These are phyloP conservation scores for Argyresthia albistria DNA, from an alignment of 2,888 invertebrate genomes.

Conservation along the genomic window DNA sequence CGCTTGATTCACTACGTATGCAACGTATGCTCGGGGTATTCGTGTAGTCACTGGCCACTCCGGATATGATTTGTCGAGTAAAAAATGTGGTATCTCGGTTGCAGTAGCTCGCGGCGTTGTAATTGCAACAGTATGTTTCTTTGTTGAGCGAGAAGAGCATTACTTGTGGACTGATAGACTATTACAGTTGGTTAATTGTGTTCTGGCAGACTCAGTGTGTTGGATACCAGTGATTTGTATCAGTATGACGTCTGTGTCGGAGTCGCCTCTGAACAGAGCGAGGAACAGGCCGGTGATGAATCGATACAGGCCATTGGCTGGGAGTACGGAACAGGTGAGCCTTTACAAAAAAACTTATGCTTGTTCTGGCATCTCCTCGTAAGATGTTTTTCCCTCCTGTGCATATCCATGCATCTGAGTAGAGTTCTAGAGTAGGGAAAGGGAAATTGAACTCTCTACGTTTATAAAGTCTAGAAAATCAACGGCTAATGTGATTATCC, in stretches of 20 bases:
- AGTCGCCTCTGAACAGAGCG: constrained; percentile 48
- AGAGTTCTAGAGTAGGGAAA: too few species aligned
- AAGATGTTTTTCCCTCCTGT: too few species aligned
- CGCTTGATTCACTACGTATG: constrained; percentile 37
- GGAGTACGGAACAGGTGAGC: constrained; percentile 47
- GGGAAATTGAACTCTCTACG: too few species aligned
- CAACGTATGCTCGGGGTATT: constrained; percentile 14
- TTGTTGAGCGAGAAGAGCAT: constrained; percentile 31
- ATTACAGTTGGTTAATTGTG: constrained; percentile 13
- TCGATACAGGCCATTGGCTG: constrained; percentile 45
- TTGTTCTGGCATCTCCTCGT: too few species aligned
- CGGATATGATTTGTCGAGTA: constrained; percentile 70
- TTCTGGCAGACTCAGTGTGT: neutral
- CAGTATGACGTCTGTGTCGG: constrained; percentile 51
- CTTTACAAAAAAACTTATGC: too few species aligned
- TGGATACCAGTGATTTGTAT: neutral
- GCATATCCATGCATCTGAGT: too few species aligned
- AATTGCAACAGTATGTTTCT: constrained; percentile 60
- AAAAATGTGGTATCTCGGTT: constrained; percentile 63
- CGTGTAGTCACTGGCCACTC: constrained; percentile 40
- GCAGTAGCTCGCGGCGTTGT: constrained; percentile 41
- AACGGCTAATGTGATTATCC: too few species aligned
- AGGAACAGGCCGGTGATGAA: constrained; percentile 56
- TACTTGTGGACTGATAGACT: neutral
- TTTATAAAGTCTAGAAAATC: too few species aligned